A percentile compares a stretch with the other conserved stretches of the same genome.
These are phyloP conservation scores for Agrotis exclamationis DNA, from an alignment of 2,888 invertebrate species.

Conservation along the genomic window DNA sequence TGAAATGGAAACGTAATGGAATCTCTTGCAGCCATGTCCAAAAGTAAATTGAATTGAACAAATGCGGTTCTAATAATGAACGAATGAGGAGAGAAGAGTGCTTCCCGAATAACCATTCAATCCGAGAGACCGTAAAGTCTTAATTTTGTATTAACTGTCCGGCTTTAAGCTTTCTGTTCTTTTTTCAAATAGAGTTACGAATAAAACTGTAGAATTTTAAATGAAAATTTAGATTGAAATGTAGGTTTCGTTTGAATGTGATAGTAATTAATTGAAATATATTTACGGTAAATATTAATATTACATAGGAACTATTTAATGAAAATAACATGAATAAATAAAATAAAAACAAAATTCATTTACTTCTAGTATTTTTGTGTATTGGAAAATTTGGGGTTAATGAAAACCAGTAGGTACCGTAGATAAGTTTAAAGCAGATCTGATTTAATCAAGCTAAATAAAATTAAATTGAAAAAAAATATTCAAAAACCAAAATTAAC, in stretches of 20 bases:
- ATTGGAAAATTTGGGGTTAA: too few species aligned
- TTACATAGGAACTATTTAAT: too few species aligned
- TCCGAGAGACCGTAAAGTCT: slow-evolving; percentile 26
- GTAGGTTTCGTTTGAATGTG: neutral
- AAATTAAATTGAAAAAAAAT: too few species aligned
- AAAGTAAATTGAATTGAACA: slow-evolving; percentile 77
- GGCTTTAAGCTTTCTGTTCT: neutral
- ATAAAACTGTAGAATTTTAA: neutral
- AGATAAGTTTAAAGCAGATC: too few species aligned
- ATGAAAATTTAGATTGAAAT: slow-evolving; percentile 10
- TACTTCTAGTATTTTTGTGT: too few species aligned
- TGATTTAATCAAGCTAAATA: too few species aligned
- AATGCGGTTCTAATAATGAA: slow-evolving; percentile 72
- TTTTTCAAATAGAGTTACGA: neutral
- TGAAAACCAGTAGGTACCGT: too few species aligned
- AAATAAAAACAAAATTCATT: too few species aligned
- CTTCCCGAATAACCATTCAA: slow-evolving; percentile 54
- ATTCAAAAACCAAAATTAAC: too few species aligned
- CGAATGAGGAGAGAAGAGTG: slow-evolving; percentile 53
- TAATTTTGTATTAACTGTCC: slow-evolving; percentile 20
- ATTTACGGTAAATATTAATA: neutral
- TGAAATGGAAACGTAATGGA: slow-evolving; percentile 71
- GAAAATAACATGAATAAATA: too few species aligned
- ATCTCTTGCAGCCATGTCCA: slow-evolving; percentile 71
- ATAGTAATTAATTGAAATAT: neutral